Evolutionary conservation across 2,797 vertebrate genomes (phyloP), one percentile per base, ranked within the genome.

Genomic region (Kryptopterus vitreolus): DNA sequence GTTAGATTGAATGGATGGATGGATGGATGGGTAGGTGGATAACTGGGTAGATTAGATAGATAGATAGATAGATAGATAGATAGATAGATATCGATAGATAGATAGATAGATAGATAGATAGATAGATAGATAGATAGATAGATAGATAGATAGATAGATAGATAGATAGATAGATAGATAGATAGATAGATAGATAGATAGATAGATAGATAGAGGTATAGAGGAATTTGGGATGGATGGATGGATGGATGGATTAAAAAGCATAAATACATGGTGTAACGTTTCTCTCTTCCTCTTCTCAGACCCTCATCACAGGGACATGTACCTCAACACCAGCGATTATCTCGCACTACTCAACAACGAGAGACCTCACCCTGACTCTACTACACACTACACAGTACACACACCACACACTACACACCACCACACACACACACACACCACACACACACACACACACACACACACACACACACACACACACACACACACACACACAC

Each of bases 231-330:
- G n/a, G n/a, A n/a, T n/a, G 22, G 10, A 16, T 2, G 22, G 58
- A 55, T 48, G 7, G 29, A 65, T 35, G 66, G 8, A 43, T 13
- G 20, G 29, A 79, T 1, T 8, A 10, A 52, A 7, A 13, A 52
- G 3, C 16, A 18, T 43, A 43, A 43, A 43, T 43, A 43, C 6
- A 43, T 12, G 24, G 57, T 12, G 11, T 61, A 11, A 31, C 18
- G 13, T 75, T 2, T 48, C 3, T 55, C 55, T 59, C 18, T 11
- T 38, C 38, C 20, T 78, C 80, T 29, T 61, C 58, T 13, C 65
- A 98, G 96, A 98, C 79, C 96, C 96, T 8, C 96, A 97, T 80
- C 96, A 97, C 83, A 93, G 90, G 77, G 95, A 96, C 84, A 85
- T 96, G 84, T 97, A 97, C 31, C 84, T 96, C 77, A 96, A 96